These are phyloP conservation scores for Enteromius trimaculatus DNA, from an alignment of 2,797 vertebrate species.

Conservation along the genomic window DNA sequence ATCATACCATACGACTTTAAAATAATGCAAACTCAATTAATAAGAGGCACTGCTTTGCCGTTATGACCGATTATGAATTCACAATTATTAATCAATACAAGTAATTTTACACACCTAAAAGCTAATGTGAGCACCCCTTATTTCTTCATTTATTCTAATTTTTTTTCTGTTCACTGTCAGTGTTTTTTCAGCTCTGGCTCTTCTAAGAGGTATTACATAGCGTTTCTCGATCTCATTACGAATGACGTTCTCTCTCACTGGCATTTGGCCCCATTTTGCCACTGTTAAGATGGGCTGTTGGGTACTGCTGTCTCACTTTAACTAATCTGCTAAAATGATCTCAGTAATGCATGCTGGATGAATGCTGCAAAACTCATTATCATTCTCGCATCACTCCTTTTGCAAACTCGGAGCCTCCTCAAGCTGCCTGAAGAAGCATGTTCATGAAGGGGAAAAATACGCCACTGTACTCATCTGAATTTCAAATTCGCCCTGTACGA, in stretches of 20 bases:
- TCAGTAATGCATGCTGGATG: constrained; percentile 39
- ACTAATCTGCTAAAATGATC: constrained; percentile 38
- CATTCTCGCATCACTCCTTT: constrained; percentile 13
- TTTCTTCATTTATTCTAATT: not conserved
- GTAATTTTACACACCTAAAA: not conserved
- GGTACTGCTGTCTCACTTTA: constrained; percentile 5
- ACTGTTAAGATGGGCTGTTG: constrained; percentile 17
- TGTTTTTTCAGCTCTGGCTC: not conserved
- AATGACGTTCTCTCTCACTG: not conserved
- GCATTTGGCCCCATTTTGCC: constrained; percentile 17
- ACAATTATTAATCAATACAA: not conserved
- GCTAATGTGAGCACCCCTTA: not conserved
- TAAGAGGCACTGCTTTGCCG: not conserved
- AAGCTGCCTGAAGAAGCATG: constrained; percentile 19
- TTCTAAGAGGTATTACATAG: not conserved
- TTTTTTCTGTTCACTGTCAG: not conserved
- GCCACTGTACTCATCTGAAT: constrained; percentile 64
- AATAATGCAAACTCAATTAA: not conserved
- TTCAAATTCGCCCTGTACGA: constrained; percentile 67
- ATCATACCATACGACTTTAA: not conserved
- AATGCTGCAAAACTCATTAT: constrained; percentile 5
- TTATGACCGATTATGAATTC: not conserved
- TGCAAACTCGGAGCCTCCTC: constrained; percentile 14
- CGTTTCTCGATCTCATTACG: not conserved
- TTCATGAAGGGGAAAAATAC: constrained; percentile 26